Evolutionary conservation across 1,140 invertebrate species (phyloP).

Genomic region (Thaumatotibia leucotreta): DNA sequence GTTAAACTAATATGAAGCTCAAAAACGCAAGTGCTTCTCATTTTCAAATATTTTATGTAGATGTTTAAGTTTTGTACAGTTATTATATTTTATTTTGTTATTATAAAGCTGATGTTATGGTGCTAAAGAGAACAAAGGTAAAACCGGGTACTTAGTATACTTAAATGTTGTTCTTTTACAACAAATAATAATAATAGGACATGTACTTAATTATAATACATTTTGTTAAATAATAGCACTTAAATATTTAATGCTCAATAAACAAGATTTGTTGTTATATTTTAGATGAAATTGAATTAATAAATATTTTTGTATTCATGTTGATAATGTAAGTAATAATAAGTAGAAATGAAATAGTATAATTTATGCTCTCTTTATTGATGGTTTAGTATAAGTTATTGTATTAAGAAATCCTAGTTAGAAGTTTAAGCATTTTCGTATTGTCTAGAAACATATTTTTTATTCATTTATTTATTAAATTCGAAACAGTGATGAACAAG

Average conservation of each 20-base stretch:
- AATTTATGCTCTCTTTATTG: background rate
- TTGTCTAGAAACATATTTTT: background rate
- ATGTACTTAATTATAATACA: background rate
- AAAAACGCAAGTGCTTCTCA: background rate
- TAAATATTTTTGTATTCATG: background rate
- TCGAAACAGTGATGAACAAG: background rate
- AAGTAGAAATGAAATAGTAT: background rate
- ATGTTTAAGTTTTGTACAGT: conserved; percentile 5
- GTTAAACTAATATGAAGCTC: too few species aligned
- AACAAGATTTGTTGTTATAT: background rate
- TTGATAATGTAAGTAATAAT: background rate
- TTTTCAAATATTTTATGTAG: background rate
- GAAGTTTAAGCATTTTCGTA: background rate
- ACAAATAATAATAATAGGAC: background rate
- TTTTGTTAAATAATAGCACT: background rate
- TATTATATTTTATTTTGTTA: conserved; percentile 10
- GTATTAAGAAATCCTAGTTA: background rate
- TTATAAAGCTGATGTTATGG: conserved; percentile 48
- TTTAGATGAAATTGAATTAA: background rate
- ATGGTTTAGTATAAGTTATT: conserved; percentile 1
- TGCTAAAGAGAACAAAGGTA: conserved; percentile 45
- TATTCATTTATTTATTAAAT: background rate
- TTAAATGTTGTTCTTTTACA: background rate
- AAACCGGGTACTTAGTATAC: conserved; percentile 39
- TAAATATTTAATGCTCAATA: background rate